Conservation (phyloP, 2,113 vertebrate genomes). For the Motacilla alba region DNA sequence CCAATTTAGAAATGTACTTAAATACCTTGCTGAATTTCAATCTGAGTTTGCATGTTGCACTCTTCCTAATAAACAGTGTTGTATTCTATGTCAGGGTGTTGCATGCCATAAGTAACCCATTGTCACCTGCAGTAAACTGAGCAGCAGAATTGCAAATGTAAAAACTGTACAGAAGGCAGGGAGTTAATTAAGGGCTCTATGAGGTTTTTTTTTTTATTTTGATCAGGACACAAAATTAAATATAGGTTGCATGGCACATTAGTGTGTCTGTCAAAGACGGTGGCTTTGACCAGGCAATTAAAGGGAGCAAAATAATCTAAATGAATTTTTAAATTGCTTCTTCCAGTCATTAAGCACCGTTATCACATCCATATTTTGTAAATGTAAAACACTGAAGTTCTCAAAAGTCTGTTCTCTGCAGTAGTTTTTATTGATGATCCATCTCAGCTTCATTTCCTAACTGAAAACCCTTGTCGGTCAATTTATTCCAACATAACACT, state of each 20-base stretch:
- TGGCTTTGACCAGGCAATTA: constrained; percentile 67
- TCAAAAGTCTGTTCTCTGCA: constrained; percentile 58
- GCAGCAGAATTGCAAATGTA: background rate
- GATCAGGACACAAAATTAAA: constrained; percentile 57
- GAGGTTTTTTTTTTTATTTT: constrained; percentile 11
- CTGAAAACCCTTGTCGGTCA: constrained; percentile 77
- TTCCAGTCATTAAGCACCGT: constrained; percentile 72
- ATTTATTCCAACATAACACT: constrained; percentile 79
- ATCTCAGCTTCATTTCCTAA: constrained; percentile 76
- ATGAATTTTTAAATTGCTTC: constrained; percentile 72
- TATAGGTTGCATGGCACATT: constrained; percentile 65
- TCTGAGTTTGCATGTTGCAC: background rate
- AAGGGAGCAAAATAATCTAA: constrained; percentile 68
- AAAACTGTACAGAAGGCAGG: background rate
- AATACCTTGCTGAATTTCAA: background rate
- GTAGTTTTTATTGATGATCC: constrained; percentile 76
- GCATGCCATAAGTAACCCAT: background rate
- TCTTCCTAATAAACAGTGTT: background rate
- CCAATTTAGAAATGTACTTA: background rate
- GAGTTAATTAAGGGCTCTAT: constrained; percentile 30
- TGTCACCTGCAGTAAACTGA: background rate
- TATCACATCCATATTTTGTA: constrained; percentile 65
- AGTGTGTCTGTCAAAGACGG: constrained; percentile 59
- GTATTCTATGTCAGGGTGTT: background rate
- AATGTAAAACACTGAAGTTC: constrained; percentile 64